Evolutionary conservation across 2,797 vertebrate genomes (phyloP).

Genomic region (Silurus aristotelis): DNA sequence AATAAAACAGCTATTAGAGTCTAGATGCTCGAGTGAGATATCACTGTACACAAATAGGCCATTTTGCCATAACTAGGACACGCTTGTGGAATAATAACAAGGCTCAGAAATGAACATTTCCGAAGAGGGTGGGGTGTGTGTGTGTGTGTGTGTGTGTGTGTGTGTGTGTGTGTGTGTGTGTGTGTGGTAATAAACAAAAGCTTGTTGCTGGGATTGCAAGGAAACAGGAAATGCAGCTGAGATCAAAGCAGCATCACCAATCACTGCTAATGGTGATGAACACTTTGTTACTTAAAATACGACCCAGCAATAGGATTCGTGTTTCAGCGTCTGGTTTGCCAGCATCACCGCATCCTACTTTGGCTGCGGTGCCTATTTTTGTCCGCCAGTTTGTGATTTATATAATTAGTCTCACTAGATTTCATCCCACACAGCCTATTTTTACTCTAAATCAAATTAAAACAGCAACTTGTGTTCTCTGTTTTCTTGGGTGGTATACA

Average conservation of each 20-base stretch:
- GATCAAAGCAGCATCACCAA: constrained; percentile 34
- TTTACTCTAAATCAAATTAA: constrained; percentile 28
- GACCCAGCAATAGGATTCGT: constrained; percentile 10
- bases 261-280: constrained; percentile 8
- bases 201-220: constrained; percentile 10
- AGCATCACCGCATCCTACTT: constrained; percentile 23
- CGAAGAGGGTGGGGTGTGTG: neutral
- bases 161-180: no score
- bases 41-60: constrained; percentile 71
- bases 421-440: constrained; percentile 35
- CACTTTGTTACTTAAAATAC: constrained; percentile 21
- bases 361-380: constrained; percentile 30
- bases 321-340: constrained; percentile 12
- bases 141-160: no score
- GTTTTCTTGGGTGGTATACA: constrained; percentile 9
- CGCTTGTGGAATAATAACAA: constrained; percentile 53
- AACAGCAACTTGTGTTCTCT: constrained; percentile 3
- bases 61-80: constrained; percentile 72
- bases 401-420: constrained; percentile 38
- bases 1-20: constrained; percentile 71
- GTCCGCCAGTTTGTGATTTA: constrained; percentile 33
- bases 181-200: neutral
- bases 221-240: constrained; percentile 19
- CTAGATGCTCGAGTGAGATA: constrained; percentile 64
- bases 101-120: constrained; percentile 40